Conservation (phyloP, 1,140 invertebrate genomes). For the Zaprionus africanus region DNA sequence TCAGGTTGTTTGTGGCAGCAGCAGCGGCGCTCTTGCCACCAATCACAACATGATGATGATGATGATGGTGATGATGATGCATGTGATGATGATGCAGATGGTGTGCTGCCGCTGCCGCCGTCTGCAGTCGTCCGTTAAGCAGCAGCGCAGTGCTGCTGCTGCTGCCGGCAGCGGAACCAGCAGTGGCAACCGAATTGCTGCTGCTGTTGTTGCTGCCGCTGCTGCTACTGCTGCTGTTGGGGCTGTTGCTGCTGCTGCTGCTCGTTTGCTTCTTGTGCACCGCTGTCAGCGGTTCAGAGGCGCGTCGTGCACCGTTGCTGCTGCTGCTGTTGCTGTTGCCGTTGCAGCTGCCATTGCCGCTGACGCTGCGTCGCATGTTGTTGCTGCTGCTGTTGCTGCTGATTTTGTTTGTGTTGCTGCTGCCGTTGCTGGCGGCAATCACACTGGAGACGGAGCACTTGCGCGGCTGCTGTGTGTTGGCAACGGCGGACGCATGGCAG, state of each 20-base stretch:
- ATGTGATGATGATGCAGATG: constrained; percentile 69
- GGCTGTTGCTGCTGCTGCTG: constrained; percentile 10
- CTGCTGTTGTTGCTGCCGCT: constrained; percentile 33
- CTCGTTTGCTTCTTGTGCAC: constrained; percentile 74
- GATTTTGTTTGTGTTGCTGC: constrained; percentile 23
- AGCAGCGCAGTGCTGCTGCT: constrained; percentile 35
- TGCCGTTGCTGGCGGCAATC: constrained; percentile 15
- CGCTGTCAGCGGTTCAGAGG: constrained; percentile 67
- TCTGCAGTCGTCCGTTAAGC: constrained; percentile 33
- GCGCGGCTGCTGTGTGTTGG: constrained; percentile 18
- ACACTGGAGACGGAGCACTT: constrained; percentile 44
- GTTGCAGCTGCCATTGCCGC: constrained; percentile 17
- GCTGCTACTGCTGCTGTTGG: constrained; percentile 23
- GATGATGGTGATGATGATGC: constrained; percentile 73
- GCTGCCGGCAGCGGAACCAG: constrained; percentile 12
- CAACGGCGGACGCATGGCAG: not conserved
- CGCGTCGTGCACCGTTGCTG: constrained; percentile 75
- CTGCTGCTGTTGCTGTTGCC: constrained; percentile 69
- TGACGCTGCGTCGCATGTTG: constrained; percentile 23
- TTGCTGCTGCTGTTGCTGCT: constrained; percentile 26
- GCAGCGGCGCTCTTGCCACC: constrained; percentile 70
- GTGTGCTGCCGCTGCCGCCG: constrained; percentile 46
- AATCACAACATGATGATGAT: constrained; percentile 74
- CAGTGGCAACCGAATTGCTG: constrained; percentile 42
- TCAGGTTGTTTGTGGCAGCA: constrained; percentile 75